Base-by-base conservation (phyloP, 2,797 vertebrate species). In the Tapirus indicus region DNA sequence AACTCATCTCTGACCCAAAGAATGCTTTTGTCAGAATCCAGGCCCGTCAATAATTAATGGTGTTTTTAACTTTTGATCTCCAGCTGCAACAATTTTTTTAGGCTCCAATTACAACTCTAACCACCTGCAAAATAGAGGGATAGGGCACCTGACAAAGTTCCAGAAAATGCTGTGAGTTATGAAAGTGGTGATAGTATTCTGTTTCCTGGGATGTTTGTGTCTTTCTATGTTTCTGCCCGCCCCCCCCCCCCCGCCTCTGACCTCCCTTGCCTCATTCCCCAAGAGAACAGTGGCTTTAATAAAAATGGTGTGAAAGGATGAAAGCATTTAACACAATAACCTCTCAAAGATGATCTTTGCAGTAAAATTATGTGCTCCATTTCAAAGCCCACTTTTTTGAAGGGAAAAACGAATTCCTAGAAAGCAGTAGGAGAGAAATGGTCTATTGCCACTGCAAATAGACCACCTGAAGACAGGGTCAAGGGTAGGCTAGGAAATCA, bases 1-100 rank as follows among this genome's bases (percentile, higher is more conserved):
- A 79, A 94, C 60, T 80, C 27, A 71, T 82, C 60, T 86, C 27
- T 91, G 94, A 90, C 74, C 10, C 91, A 96, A 97, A 96, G 4
- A 66, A 96, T 71, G 3, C 9, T 86, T 79, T 88, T 64, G 86
- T 95, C 68, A 92, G 95, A 96, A 89, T 10, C 3, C 78, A 20
- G 58, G 16, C 1, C 49, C 54, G 88, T 89, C 25, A 69, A 98
- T 98, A 97, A 88, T 25, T 68, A 49, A 91, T 75, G n/a, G 6
- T 41, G 25, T 95, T 96, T 97, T 97, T 86, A 95, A 83, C 58
- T 94, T 97, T 95, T 93, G 14, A 79, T 80, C 49, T 97, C 78
- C 21, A 83, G 25, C 12, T 11, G 0, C 60, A 86, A 72, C 44
- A 52, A 38, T 69, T 97, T 93, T 92, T 83, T 96, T 69, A 35